These are phyloP conservation scores for Morone saxatilis DNA, from an alignment of 2,113 vertebrate genomes.

Conservation along the genomic window DNA sequence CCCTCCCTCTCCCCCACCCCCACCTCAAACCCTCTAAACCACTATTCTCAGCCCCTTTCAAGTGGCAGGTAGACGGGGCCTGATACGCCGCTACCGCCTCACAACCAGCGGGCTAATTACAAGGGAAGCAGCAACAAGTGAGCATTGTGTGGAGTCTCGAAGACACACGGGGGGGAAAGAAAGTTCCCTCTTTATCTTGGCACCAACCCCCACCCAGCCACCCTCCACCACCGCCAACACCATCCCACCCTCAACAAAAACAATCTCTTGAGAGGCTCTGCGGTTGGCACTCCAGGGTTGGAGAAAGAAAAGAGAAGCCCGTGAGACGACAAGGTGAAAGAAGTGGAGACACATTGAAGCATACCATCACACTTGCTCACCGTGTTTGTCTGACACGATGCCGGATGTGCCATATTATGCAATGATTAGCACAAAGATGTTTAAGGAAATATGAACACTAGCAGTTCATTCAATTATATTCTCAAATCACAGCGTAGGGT, in stretches of 20 bases:
- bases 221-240: not conserved
- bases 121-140: slow-evolving; percentile 75
- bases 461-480: slow-evolving; percentile 18
- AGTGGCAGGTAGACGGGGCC: slow-evolving; percentile 68
- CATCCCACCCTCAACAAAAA: slow-evolving; percentile 45
- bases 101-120: slow-evolving; percentile 76
- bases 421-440: not conserved
- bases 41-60: slow-evolving; percentile 65
- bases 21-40: slow-evolving; percentile 22
- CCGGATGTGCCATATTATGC: slow-evolving; percentile 56
- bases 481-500: slow-evolving; percentile 22
- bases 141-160: slow-evolving; percentile 71
- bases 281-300: slow-evolving; percentile 11
- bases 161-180: slow-evolving; percentile 64
- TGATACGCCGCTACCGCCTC: slow-evolving; percentile 50
- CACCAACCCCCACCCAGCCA: not conserved
- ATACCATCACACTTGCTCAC: slow-evolving; percentile 40
- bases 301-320: slow-evolving; percentile 3
- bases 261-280: slow-evolving; percentile 50
- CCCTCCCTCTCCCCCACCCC: not conserved
- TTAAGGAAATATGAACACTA: slow-evolving; percentile 34
- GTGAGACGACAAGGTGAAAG: slow-evolving; percentile 4
- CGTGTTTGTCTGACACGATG: slow-evolving; percentile 33
- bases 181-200: slow-evolving; percentile 75
- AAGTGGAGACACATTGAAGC: slow-evolving; percentile 18